Evolutionary conservation across 2,888 invertebrate species (phyloP), one percentile per base, ranked within the genome.

Genomic region (Meteorus cinctellus): DNA sequence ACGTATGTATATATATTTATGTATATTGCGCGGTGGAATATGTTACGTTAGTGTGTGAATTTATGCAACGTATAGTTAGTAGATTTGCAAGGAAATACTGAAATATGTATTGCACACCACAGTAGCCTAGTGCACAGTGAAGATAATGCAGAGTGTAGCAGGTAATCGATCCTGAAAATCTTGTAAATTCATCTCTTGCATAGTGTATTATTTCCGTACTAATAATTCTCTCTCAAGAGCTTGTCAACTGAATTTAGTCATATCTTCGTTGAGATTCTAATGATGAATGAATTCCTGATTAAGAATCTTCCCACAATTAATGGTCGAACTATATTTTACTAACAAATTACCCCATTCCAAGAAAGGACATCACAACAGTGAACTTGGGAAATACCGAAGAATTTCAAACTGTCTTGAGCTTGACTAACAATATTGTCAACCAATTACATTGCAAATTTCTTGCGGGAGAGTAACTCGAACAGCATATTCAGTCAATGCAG

Each of bases 31-130:
- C 72, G 68, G 74, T 62, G 24, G 45, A 72, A 77, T 70, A 78
- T 78, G 77, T 77, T 74, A 74, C 72, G 71, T 31, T 70, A 80
- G 82, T 82, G 81, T 83, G 83, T 86, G 86, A 86, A 87, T 87
- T 87, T 87, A 87, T 87, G 87, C 86, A 86, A 86, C 84, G 85
- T 82, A 41, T 41, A 83, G 84, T 81, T 81, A 19, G 81, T 84
- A 85, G 86, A 87, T 87, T 55, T 87, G 85, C 84, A 80, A 82
- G 84, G 85, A 83, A 84, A 86, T 84, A 84, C 80, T 76, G 79
- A 84, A 83, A 84, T 83, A 82, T 80, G 84, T 83, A 83, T 83
- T 83, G 76, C 81, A 79, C 77, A 36, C 36, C 45, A 31, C 27
- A 72, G 41, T 67, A 16, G 67, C 41, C 69, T 73, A 70, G 31